Base-by-base conservation (phyloP, 2,888 invertebrate species). In the Chymomyza caudatula region DNA sequence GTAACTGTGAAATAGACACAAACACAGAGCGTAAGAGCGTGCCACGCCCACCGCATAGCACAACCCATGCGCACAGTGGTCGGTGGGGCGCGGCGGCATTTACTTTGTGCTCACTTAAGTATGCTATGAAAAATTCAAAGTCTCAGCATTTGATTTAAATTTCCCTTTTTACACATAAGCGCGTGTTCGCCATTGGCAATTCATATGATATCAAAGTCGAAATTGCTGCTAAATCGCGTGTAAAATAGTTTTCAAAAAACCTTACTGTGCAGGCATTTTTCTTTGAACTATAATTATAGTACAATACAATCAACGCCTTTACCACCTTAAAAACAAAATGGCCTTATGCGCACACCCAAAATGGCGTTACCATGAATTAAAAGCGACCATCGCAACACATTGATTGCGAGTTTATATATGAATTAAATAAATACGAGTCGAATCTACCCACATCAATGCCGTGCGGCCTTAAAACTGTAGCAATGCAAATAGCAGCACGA, bases 101-200 rank as follows among this genome's bases (percentile, higher is more conserved):
- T 54, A 17, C 54, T 15, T n/a, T 13, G 29, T 37, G 71, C 77
- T 56, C 70, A 56, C 67, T 61, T 69, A 73, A 74, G 75, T 67
- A 61, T 75, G 76, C 74, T 62, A 77, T 81, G 73, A 83, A 81
- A 81, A 76, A 79, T 84, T 75, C 73, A 78, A 57, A 60, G 74
- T 65, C 67, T 71, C 76, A 49, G 80, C 76, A 83, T 85, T 79
- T 85, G 80, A 85, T 83, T 79, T 83, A 77, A 79, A 82, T 85
- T 76, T 76, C 65, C 81, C 71, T 71, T 71, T 72, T 61, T 57
- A 52, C 63, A 67, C 62, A 71, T 63, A 62, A 60, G 60, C 63
- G 58, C 62, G 49, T 15, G 51, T 20, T 51, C 13, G 22, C 51
- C 47, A 22, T 49, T 47, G 25, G 22, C 52, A 11, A 19, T 69